Percentiles rank a stretch among this genome's conserved stretches.
Conservation (phyloP, 1,140 invertebrate species). For the Aleiodes sp. region DNA sequence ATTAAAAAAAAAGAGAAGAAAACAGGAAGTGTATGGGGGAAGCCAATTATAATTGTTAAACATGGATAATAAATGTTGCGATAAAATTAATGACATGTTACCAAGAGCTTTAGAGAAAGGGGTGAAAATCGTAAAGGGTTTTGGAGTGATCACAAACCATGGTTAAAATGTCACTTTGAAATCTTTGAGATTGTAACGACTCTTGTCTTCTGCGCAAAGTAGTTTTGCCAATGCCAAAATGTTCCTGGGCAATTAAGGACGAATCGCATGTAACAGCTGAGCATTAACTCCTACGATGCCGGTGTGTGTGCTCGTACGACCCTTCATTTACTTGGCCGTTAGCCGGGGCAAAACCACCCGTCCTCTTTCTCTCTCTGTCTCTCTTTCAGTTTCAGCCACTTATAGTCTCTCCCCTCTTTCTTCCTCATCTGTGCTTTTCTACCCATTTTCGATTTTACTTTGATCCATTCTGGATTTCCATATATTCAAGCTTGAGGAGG, state of each 20-base stretch:
- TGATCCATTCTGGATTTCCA: background rate
- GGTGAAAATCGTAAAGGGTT: conserved; percentile 13
- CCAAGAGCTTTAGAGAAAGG: conserved; percentile 15
- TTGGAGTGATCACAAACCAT: conserved; percentile 10
- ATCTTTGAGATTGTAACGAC: conserved; percentile 40
- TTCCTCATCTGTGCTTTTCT: conserved; percentile 27
- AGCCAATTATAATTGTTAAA: background rate
- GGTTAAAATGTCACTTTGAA: conserved; percentile 23
- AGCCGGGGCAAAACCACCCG: background rate
- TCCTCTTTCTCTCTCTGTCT: background rate
- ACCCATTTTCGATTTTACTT: conserved; percentile 44
- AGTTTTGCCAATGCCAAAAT: conserved; percentile 49
- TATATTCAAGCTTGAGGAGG: background rate
- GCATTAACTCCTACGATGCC: conserved; percentile 64
- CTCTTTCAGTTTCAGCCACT: conserved; percentile 16
- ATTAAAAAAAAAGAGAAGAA: background rate
- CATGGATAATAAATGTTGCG: background rate
- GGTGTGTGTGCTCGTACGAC: conserved; percentile 41
- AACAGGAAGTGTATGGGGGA: background rate
- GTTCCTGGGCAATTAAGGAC: conserved; percentile 58
- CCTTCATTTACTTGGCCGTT: conserved; percentile 8
- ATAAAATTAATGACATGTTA: conserved; percentile 26
- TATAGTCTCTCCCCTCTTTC: conserved; percentile 5
- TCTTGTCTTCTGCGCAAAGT: conserved; percentile 48
- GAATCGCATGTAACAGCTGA: conserved; percentile 67